Evolutionary conservation across 2,888 invertebrate species (phyloP), one percentile per base, ranked within the genome.

Genomic region (Conistra vaccinii): DNA sequence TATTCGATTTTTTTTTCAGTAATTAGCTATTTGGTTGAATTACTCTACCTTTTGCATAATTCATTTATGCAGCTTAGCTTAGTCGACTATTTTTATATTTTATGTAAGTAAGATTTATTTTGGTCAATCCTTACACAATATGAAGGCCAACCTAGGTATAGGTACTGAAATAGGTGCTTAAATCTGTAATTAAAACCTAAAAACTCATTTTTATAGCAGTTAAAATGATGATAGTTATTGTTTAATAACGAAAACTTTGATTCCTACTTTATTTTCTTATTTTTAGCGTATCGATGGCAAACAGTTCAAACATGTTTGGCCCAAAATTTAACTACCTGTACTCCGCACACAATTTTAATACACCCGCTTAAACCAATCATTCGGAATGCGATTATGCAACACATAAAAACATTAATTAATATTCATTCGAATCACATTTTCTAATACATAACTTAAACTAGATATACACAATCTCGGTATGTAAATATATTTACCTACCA

Each of bases 371-470:
- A n/a, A n/a, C n/a, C n/a, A n/a, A n/a, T n/a, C n/a, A n/a, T n/a
- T 45, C 6, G 20, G 20, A 48, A 48, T 48, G 20, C 20, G 48
- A 48, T 48, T 48, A 55, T 29, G 60, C 53, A 78, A 77, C 53
- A 53, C 29, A 20, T 45, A 7, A 53, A 70, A 60, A 60, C 45
- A 70, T 65, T 3, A 60, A 60, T 60, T 55, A 48, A 71, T 17
- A 73, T 61, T 61, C 45, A 73, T 45, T 62, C 48, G 23, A 0
- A 48, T 63, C 10, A 53, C 35, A 72, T 29, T 78, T 78, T 78
- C 60, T 66, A 71, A 78, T 72, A 65, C 32, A 42, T 66, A 75
- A 60, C 23, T 76, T 42, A 58, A 76, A 39, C 29, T 57, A 42
- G n/a, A n/a, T n/a, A n/a, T n/a, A n/a, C n/a, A n/a, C n/a, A n/a